Evolutionary conservation across 1,140 invertebrate species (phyloP).

Genomic region (Zaprionus vittiger): DNA sequence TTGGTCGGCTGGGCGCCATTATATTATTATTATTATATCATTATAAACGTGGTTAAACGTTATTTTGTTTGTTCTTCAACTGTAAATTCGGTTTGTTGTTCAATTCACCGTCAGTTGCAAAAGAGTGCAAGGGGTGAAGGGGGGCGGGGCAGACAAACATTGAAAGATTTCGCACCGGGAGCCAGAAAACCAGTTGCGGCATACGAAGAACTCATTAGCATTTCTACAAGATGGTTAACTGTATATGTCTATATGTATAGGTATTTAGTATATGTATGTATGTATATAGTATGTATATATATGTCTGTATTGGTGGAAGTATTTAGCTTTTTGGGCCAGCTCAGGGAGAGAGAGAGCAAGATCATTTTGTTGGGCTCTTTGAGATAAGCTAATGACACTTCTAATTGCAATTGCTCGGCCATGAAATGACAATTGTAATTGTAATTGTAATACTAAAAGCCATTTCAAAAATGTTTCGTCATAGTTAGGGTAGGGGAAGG

Average conservation of each 20-base stretch:
- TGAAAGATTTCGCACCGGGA: conserved; percentile 12
- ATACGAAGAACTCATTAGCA: conserved; percentile 41
- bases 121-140: conserved; percentile 2
- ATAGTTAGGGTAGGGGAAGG: neutral
- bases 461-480: neutral
- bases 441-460: conserved; percentile 29
- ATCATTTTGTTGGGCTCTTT: conserved; percentile 17
- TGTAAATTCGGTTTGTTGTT: neutral
- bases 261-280: neutral
- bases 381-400: conserved; percentile 44
- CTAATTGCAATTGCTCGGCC: conserved; percentile 48
- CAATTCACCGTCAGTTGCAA: conserved; percentile 9
- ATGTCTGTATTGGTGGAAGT: neutral
- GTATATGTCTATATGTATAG: neutral
- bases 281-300: neutral
- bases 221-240: conserved; percentile 7
- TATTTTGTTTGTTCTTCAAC: conserved; percentile 3
- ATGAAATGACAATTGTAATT: conserved; percentile 52
- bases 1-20: too few relatives aligned
- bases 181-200: conserved; percentile 26
- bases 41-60: neutral
- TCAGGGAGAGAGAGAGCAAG: conserved; percentile 4
- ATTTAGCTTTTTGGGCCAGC: conserved; percentile 1
- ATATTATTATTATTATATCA: conserved; percentile 14
- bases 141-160: conserved; percentile 14